These are phyloP conservation scores for Nycticebus coucang DNA, from an alignment of 2,113 vertebrate species.

Conservation along the genomic window DNA sequence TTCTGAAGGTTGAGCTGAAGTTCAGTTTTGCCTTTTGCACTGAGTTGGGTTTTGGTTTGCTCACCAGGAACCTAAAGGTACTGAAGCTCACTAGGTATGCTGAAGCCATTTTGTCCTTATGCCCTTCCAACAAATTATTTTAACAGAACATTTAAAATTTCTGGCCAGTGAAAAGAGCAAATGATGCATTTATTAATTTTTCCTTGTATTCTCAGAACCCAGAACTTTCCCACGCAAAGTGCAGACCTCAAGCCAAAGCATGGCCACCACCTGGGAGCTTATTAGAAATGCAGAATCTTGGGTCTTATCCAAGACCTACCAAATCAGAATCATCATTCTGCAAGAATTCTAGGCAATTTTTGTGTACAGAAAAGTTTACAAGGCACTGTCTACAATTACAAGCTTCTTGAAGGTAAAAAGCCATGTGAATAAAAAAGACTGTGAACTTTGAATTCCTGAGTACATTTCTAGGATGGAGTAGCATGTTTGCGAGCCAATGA, in stretches of 20 bases:
- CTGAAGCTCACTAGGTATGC: too few relatives aligned
- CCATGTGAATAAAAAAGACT: background rate
- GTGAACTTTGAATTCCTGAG: background rate
- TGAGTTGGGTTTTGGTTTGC: background rate
- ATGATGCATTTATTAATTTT: background rate
- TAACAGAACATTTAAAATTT: background rate
- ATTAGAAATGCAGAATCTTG: background rate
- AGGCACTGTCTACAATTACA: background rate
- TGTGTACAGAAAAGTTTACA: background rate
- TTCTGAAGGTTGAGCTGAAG: background rate
- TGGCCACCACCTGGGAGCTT: background rate
- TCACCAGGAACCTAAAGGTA: too few relatives aligned
- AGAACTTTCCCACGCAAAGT: background rate
- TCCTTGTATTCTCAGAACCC: background rate
- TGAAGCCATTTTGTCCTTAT: background rate
- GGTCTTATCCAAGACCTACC: background rate
- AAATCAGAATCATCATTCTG: background rate
- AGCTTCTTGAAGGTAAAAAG: conserved; percentile 56
- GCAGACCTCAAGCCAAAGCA: background rate
- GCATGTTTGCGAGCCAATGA: background rate
- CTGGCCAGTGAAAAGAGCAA: background rate
- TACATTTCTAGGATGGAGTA: conserved; percentile 24
- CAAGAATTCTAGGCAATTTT: background rate
- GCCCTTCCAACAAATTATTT: background rate
- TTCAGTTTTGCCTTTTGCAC: background rate